Conservation (phyloP, 92 coral and sea anemone species). For the Phenganax marumi region DNA sequence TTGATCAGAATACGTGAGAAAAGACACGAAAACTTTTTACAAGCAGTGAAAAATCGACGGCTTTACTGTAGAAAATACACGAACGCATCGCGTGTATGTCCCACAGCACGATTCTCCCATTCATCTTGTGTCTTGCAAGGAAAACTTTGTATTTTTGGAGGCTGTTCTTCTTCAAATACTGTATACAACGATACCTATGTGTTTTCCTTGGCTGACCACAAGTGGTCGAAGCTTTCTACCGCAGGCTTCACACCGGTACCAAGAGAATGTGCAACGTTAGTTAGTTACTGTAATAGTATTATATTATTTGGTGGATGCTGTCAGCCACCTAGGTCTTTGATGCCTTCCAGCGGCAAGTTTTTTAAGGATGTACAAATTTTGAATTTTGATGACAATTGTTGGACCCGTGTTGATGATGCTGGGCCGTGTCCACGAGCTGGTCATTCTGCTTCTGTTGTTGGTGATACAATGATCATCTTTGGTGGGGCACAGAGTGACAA, state of each 20-base stretch:
- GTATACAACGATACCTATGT: constrained; percentile 86
- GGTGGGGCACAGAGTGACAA: constrained; percentile 97
- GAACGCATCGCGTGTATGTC: constrained; percentile 61
- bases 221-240: constrained; percentile 69
- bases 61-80: constrained; percentile 57
- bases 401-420: constrained; percentile 53
- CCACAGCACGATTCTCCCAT: constrained; percentile 86
- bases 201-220: constrained; percentile 67
- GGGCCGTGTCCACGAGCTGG: constrained; percentile 92
- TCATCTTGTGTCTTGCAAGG: constrained; percentile 72
- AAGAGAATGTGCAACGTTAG: constrained; percentile 86
- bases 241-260: constrained; percentile 84
- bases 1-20: constrained; percentile 67
- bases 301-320: constrained; percentile 95
- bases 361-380: constrained; percentile 73
- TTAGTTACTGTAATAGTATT: constrained; percentile 54
- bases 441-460: constrained; percentile 83
- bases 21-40: constrained; percentile 61
- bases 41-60: constrained; percentile 71
- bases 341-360: constrained; percentile 72
- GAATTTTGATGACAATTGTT: constrained; percentile 49
- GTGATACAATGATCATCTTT: constrained; percentile 77
- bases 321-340: constrained; percentile 76
- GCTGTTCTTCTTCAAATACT: constrained; percentile 89
- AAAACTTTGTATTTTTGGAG: constrained; percentile 89